A percentile compares a stretch with the other conserved stretches of the same genome.
Evolutionary conservation across 2,113 vertebrate species (phyloP).

Genomic region (Prolemur simus): DNA sequence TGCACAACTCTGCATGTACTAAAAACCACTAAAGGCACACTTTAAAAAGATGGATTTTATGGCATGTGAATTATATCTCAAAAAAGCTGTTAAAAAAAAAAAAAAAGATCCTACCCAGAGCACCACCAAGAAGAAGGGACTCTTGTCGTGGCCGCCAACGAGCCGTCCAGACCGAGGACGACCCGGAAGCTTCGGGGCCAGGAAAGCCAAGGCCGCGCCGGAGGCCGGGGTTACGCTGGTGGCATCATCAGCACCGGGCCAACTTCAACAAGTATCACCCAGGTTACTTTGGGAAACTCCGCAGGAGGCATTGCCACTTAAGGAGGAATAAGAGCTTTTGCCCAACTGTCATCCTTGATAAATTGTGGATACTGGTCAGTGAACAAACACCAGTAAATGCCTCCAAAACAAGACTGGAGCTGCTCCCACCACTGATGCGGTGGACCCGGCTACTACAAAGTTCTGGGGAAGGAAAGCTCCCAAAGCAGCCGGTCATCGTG

Average conservation of each 20-base stretch:
- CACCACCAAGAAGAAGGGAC: neutral
- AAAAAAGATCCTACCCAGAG: neutral
- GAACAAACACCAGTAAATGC: slow-evolving; percentile 91
- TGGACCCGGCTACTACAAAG: slow-evolving; percentile 81
- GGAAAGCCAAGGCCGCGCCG: too few species aligned
- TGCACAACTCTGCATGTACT: neutral
- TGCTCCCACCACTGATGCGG: slow-evolving; percentile 91
- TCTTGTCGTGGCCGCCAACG: too few species aligned
- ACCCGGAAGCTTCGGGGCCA: too few species aligned
- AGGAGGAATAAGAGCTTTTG: slow-evolving; percentile 91
- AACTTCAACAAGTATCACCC: too few species aligned
- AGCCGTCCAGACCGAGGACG: too few species aligned
- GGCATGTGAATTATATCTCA: neutral
- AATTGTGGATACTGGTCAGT: slow-evolving; percentile 92
- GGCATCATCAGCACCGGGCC: too few species aligned
- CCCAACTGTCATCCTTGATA: slow-evolving; percentile 92
- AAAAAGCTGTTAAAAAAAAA: neutral
- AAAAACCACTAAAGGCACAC: neutral
- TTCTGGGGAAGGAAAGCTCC: too few species aligned
- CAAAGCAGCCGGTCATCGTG: too few species aligned
- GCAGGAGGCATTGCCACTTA: too few species aligned
- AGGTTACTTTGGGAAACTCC: too few species aligned
- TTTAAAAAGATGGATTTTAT: neutral
- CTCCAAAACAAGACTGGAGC: slow-evolving; percentile 87
- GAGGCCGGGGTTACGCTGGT: too few species aligned